Conservation (phyloP, 2,797 vertebrate species). For the Chromis chromis region DNA sequence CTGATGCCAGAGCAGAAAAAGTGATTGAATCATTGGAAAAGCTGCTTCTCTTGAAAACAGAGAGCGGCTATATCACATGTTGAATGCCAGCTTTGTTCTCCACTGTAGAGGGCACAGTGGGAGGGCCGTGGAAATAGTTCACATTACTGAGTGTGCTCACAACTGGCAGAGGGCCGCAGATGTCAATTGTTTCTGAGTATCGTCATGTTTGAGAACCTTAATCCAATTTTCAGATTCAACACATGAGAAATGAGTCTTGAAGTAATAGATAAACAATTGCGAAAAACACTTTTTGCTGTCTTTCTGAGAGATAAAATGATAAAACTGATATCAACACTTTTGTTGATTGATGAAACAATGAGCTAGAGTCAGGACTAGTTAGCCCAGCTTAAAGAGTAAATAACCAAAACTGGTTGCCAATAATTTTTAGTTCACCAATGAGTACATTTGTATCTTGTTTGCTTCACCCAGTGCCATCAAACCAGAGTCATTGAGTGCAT, state of each 20-base stretch:
- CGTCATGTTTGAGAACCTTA: constrained; percentile 1
- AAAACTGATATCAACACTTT: no score
- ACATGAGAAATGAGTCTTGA: not conserved
- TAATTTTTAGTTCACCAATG: not conserved
- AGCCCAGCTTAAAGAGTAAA: no score
- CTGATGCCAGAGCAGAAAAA: constrained; percentile 24
- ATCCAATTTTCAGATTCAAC: not conserved
- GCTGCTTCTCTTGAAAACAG: constrained; percentile 45
- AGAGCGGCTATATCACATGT: constrained; percentile 30
- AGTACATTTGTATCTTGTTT: not conserved
- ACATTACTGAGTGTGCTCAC: constrained; percentile 46
- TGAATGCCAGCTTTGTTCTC: constrained; percentile 78
- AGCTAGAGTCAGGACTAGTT: no score
- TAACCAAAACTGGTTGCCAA: not conserved
- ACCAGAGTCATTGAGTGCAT: not conserved
- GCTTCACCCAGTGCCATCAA: not conserved
- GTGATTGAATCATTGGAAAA: constrained; percentile 9
- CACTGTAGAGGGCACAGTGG: constrained; percentile 32
- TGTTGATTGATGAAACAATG: no score
- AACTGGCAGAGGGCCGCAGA: constrained; percentile 23
- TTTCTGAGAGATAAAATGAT: no score
- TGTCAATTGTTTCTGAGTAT: constrained; percentile 26
- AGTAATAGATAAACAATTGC: not conserved
- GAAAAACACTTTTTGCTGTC: not conserved
- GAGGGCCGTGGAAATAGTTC: constrained; percentile 58